Evolutionary conservation across 2,888 invertebrate genomes (phyloP).

Genomic region (Acanthoscelides obtectus): DNA sequence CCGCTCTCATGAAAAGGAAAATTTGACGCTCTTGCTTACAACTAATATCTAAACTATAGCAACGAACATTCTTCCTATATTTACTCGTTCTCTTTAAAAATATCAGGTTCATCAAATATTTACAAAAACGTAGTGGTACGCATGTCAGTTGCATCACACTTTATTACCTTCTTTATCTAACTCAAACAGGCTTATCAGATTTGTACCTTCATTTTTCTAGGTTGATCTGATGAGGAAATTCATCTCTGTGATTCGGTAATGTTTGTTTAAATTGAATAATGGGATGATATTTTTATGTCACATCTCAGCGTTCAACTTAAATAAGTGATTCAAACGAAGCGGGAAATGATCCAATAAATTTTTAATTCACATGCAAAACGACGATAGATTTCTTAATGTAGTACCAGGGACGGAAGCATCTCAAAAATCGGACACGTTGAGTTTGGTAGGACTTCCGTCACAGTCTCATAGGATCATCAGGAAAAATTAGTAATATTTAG

Average conservation of each 20-base stretch:
- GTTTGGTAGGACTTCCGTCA: no score
- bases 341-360: not conserved
- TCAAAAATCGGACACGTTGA: no score
- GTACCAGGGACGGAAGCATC: no score
- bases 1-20: no score
- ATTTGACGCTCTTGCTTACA: not conserved
- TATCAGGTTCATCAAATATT: not conserved
- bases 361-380: no score
- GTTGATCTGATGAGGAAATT: not conserved
- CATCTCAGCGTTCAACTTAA: not conserved
- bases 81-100: not conserved
- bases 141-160: not conserved
- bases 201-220: not conserved
- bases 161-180: not conserved
- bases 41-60: not conserved
- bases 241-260: not conserved
- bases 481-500: no score
- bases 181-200: not conserved
- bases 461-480: no score
- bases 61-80: not conserved
- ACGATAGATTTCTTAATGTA: no score
- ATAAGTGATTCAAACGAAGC: not conserved
- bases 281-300: not conserved
- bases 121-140: not conserved
- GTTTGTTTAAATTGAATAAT: not conserved